Evolutionary conservation across 2,113 vertebrate species (phyloP).

Genomic region (Dicaeum eximium): DNA sequence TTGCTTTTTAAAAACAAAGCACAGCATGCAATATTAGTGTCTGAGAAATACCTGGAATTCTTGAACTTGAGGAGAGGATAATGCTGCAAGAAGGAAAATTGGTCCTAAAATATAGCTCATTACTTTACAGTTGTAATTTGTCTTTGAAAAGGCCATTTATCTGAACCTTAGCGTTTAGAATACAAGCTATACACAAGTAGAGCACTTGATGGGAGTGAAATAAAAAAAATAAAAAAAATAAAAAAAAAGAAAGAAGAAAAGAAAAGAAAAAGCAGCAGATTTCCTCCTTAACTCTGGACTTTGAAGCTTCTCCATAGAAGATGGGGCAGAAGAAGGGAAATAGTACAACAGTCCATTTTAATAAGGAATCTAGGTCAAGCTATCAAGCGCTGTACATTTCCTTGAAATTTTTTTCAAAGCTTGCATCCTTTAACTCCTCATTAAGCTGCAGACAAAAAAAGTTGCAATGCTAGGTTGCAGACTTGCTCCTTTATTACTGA

Average conservation of each 20-base stretch:
- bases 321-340: neutral
- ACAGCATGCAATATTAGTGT: neutral
- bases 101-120: neutral
- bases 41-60: neutral
- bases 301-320: neutral
- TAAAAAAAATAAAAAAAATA: neutral
- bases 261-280: neutral
- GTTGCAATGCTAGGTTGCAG: neutral
- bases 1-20: neutral
- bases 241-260: neutral
- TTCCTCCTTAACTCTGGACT: neutral
- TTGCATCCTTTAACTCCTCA: neutral
- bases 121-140: neutral
- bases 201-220: neutral
- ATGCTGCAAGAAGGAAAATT: neutral
- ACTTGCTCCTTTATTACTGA: neutral
- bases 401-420: neutral
- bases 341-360: neutral
- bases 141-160: neutral
- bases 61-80: neutral
- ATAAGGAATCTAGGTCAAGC: conserved; percentile 33
- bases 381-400: neutral
- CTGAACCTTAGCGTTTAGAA: neutral
- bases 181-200: neutral
- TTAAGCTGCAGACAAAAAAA: neutral